Evolutionary conservation across 2,888 invertebrate species (phyloP), one percentile per base, ranked within the genome.

Genomic region (Acleris sparsana): DNA sequence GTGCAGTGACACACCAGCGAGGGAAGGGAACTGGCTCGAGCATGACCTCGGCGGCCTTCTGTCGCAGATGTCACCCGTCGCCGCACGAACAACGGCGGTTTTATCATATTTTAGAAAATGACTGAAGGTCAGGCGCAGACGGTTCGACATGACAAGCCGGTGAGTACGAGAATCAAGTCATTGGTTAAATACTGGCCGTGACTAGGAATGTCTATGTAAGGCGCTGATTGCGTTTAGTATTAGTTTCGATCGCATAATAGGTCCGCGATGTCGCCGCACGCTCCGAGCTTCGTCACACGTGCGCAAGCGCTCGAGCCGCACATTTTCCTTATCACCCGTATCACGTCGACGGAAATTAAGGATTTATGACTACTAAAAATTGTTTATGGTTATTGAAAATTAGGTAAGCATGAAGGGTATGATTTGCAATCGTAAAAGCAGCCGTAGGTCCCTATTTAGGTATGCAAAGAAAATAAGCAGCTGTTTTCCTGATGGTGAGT

Each of bases 51-150:
- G 82, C 88, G 85, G 82, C 80, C 80, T 86, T 44, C 48, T 59
- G 82, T 90, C 89, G 82, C 90, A 90, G 89, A 91, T 91, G 91
- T 86, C 89, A 89, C 81, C 90, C 89, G 81, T 87, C 87, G 81
- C 89, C 89, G 87, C 88, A 91, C 83, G 85, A 82, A 82, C 84
- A 83, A 80, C 87, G 92, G 88, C 91, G 91, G 82, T 90, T 89
- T 84, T 91, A 90, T 89, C 90, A 92, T 79, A 92, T 89, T 83
- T 84, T 92, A 82, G 92, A 92, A 91, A 92, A 92, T 92, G 92
- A 92, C 92, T 92, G 92, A 92, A 84, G 88, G 88, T 80, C 39
- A 39, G 13, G 39, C 80, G 82, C 73, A 76, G 39, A 13, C 78
- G 61, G 75, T 79, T 75, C 84, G 84, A 78, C 84, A 91, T 92